Evolutionary conservation across 2,888 invertebrate genomes (phyloP).

Genomic region (Meta bourneti): DNA sequence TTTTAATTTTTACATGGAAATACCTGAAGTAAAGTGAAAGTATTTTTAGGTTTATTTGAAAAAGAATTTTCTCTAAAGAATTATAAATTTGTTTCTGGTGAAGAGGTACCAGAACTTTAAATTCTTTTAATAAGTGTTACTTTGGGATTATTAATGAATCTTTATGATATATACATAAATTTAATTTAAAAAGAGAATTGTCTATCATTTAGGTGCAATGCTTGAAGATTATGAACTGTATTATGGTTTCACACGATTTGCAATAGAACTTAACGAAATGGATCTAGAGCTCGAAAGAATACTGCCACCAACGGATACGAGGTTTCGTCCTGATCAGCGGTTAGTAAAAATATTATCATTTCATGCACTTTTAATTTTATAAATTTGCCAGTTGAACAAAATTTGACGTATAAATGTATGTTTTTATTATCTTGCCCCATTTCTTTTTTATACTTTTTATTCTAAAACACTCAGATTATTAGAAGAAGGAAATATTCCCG

Average conservation of each 20-base stretch:
- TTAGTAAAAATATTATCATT: constrained; percentile 71
- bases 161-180: no score
- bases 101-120: no score
- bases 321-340: constrained; percentile 89
- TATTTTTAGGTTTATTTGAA: no score
- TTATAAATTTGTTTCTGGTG: no score
- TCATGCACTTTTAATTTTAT: background rate
- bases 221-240: constrained; percentile 89
- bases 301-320: constrained; percentile 88
- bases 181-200: no score
- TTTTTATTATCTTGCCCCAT: background rate
- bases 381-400: background rate
- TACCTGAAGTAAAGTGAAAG: no score
- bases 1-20: no score
- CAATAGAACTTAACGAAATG: constrained; percentile 90
- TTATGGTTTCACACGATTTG: constrained; percentile 92
- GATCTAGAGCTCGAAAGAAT: constrained; percentile 84
- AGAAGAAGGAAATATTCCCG: constrained; percentile 87
- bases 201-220: constrained; percentile 85
- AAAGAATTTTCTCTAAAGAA: no score
- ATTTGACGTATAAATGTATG: background rate
- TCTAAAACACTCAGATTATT: constrained; percentile 82
- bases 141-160: no score
- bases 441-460: background rate
- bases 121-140: no score